Percentiles rank a stretch among this genome's conserved stretches.
Evolutionary conservation across 2,113 vertebrate genomes (phyloP).

Genomic region (Odocoileus virginianus): DNA sequence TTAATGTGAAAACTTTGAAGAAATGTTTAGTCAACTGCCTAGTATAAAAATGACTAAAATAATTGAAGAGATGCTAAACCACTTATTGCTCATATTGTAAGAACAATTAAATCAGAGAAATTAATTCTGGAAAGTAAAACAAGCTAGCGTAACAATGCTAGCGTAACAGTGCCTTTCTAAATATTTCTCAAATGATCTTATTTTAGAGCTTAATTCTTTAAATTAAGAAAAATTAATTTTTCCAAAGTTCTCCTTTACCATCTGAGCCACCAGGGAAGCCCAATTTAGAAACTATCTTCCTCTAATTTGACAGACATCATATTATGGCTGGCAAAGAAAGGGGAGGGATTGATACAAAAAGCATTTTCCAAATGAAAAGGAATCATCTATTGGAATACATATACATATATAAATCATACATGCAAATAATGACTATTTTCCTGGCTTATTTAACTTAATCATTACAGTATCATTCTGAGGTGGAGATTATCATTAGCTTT

Average conservation of each 20-base stretch:
- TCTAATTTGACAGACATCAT: neutral
- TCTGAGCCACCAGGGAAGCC: neutral
- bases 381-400: neutral
- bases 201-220: neutral
- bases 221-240: neutral
- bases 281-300: slow-evolving; percentile 23
- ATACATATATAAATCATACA: neutral
- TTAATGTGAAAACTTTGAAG: neutral
- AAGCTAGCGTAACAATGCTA: neutral
- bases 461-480: neutral
- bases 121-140: neutral
- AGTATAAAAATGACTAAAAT: neutral
- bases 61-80: neutral
- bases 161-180: neutral
- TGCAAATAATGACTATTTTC: neutral
- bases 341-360: neutral
- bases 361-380: neutral
- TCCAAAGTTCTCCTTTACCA: neutral
- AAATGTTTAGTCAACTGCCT: neutral
- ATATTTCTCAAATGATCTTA: neutral
- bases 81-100: neutral
- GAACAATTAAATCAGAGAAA: neutral
- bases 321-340: neutral
- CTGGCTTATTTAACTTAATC: slow-evolving; percentile 7
- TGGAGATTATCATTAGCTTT: neutral